Evolutionary conservation across 2,888 invertebrate species (phyloP).

Genomic region (Phymatocera aterrima): DNA sequence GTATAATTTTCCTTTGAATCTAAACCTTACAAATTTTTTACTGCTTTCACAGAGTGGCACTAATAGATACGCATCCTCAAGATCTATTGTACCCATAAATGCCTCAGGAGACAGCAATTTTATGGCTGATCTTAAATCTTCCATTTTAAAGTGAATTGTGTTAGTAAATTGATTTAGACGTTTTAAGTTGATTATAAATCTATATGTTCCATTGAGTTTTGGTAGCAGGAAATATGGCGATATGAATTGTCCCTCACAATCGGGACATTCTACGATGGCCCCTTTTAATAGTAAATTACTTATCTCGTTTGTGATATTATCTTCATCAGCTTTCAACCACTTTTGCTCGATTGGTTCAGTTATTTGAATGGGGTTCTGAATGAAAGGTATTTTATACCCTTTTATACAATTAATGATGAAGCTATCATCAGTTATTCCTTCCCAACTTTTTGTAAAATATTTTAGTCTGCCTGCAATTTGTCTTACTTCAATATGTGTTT

Average conservation of each 20-base stretch:
- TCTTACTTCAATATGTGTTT: neutral
- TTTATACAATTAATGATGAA: neutral
- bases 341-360: neutral
- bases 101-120: conserved; percentile 39
- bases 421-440: neutral
- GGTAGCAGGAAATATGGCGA: conserved; percentile 53
- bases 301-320: neutral
- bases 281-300: neutral
- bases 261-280: neutral
- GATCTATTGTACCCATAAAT: conserved; percentile 8
- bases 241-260: conserved; percentile 50
- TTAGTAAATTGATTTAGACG: neutral
- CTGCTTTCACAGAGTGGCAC: neutral
- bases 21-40: conserved; percentile 28
- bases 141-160: conserved; percentile 56
- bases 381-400: conserved; percentile 47
- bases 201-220: conserved; percentile 36
- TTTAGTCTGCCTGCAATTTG: neutral
- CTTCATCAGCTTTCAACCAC: neutral
- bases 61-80: conserved; percentile 38
- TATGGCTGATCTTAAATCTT: conserved; percentile 53
- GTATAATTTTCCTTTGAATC: conserved; percentile 15
- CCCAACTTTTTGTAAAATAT: neutral
- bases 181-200: conserved; percentile 1
- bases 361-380: neutral